Conservation (phyloP, 2,888 invertebrate species). For the Stenotaenia linearis region DNA sequence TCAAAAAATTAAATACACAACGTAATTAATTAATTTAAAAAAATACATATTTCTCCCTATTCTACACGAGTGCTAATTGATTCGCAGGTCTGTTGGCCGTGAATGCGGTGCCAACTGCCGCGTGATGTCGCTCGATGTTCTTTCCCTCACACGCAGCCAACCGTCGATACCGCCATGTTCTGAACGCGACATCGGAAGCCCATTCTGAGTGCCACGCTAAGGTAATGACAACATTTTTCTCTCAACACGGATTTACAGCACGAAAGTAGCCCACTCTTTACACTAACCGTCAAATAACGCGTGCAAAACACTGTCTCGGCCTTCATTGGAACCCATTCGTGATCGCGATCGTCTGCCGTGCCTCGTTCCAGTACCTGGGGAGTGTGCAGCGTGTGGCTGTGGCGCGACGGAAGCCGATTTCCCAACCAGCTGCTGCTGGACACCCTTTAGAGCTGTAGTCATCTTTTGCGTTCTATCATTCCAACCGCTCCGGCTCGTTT, state of each 20-base stretch:
- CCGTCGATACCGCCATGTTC: conserved; percentile 23
- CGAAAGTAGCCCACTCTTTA: background rate
- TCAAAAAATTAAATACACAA: background rate
- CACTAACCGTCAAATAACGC: background rate
- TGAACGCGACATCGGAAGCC: conserved; percentile 24
- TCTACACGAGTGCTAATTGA: background rate
- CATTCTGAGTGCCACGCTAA: conserved; percentile 23
- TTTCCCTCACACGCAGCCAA: conserved; percentile 23
- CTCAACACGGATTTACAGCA: background rate
- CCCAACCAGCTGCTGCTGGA: conserved; percentile 18
- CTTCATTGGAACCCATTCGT: background rate
- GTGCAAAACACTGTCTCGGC: background rate
- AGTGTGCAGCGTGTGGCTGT: conserved; percentile 24
- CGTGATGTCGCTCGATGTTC: conserved; percentile 26
- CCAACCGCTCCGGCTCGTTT: background rate
- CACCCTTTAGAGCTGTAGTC: background rate
- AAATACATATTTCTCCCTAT: background rate
- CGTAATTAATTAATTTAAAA: background rate
- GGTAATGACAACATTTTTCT: conserved; percentile 12
- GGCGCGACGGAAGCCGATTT: conserved; percentile 24
- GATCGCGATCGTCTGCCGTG: background rate
- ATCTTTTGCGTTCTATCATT: background rate
- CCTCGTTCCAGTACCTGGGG: conserved; percentile 16
- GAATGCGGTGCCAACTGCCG: conserved; percentile 23
- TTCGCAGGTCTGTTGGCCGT: conserved; percentile 9